Evolutionary conservation across 2,888 invertebrate genomes (phyloP), one percentile per base, ranked within the genome.

Genomic region (Papilio demoleus): DNA sequence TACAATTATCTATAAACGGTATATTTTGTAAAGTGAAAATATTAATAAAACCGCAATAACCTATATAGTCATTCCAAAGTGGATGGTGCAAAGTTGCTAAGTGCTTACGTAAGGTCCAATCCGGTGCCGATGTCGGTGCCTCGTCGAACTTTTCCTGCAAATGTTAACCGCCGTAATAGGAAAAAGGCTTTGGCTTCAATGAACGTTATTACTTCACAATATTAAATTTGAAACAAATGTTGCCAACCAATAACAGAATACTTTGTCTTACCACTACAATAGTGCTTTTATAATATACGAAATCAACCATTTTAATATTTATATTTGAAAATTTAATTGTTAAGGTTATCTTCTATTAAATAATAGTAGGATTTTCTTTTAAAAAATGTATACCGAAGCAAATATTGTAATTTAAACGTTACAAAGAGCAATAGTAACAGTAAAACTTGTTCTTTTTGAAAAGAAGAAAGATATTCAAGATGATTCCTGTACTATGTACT

Each of bases 101-200:
- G 68, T 68, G 68, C 68, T 68, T 68, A 68, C 68, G 64, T 60
- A 68, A 65, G 64, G 68, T 64, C 60, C 68, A 68, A 68, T 65
- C 68, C 64, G 64, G 64, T 47, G 38, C 38, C 38, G 38, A 14
- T 38, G 42, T 3, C 42, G 42, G 42, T 47, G 64, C 50, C 47
- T 4, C 40, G 40, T n/a, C 40, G 47, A 68, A 68, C 64, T 68
- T 64, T 65, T 68, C 50, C 68, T 59, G 34, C 64, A 65, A 68
- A 68, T 68, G 68, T 68, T 68, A 64, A 68, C 64, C 59, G 34
- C 64, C 59, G 50, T 60, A 65, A 68, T 65, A 59, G 59, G 38
- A 58, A 60, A 58, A 56, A 68, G 53, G 50, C 24, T 12, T 59
- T 60, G 22, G 58, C 17, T 50, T 68, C 38, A 60, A 50, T 68